Conservation (phyloP, 1,140 invertebrate genomes). For the Drosophila kohkoa region DNA sequence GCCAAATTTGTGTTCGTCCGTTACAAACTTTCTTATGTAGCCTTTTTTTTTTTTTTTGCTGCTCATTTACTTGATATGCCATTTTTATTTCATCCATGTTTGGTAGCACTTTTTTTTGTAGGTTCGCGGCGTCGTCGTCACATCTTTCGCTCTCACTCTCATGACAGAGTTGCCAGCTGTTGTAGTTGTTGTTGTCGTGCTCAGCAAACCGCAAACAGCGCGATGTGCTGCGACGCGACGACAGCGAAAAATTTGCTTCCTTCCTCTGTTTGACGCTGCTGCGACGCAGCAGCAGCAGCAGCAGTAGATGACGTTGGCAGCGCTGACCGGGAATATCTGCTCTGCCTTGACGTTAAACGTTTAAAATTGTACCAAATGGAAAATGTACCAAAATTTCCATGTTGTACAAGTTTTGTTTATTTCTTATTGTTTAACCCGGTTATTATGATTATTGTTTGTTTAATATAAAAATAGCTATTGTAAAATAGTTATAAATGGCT, state of each 20-base stretch:
- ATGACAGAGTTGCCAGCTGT: constrained; percentile 33
- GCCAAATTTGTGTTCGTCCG: constrained; percentile 56
- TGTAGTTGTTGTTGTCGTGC: constrained; percentile 41
- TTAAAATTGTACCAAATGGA: constrained; percentile 2
- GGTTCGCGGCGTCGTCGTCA: constrained; percentile 3
- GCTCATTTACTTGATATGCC: constrained; percentile 10
- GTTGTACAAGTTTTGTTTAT: no score
- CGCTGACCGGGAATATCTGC: constrained; percentile 5
- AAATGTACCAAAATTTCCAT: neutral
- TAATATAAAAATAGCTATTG: neutral
- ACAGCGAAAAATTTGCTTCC: constrained; percentile 39
- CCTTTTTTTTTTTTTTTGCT: constrained; percentile 3
- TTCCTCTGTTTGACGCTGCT: constrained; percentile 30
- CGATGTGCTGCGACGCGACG: constrained; percentile 19
- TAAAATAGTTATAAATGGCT: neutral
- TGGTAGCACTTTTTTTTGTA: constrained; percentile 48
- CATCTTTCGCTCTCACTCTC: constrained; percentile 43
- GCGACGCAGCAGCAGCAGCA: no score
- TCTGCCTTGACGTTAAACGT: constrained; percentile 21
- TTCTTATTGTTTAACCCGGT: no score
- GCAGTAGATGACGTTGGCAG: neutral
- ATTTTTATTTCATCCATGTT: constrained; percentile 47
- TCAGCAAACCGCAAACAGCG: constrained; percentile 40
- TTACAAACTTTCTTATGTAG: constrained; percentile 65
- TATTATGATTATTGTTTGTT: no score